Evolutionary conservation across 2,113 vertebrate species (phyloP).

Genomic region (Capreolus pygargus): DNA sequence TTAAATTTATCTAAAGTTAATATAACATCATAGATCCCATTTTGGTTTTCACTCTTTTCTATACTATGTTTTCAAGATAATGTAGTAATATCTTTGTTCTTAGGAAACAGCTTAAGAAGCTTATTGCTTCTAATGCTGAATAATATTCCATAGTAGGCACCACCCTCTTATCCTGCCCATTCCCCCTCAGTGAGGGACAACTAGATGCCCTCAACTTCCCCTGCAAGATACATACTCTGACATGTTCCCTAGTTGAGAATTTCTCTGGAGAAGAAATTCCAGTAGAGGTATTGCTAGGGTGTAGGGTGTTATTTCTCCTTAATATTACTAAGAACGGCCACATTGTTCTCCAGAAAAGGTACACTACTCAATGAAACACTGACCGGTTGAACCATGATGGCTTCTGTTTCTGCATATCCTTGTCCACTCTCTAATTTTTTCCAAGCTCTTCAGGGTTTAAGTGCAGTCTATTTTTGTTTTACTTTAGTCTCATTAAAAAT

Average conservation of each 20-base stretch:
- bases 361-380: not conserved
- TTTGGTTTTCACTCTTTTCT: not conserved
- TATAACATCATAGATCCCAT: not conserved
- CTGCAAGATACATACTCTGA: not conserved
- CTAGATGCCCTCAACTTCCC: not conserved
- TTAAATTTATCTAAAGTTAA: not conserved
- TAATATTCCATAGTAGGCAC: not conserved
- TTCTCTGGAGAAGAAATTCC: not conserved
- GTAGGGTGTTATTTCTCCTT: not conserved
- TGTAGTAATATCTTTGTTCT: not conserved
- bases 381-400: not conserved
- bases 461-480: not conserved
- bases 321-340: not conserved
- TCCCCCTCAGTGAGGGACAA: fast-evolving
- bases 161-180: not conserved
- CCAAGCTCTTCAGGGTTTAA: not conserved
- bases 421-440: not conserved
- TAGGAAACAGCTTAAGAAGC: not conserved
- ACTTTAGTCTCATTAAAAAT: not conserved
- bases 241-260: not conserved
- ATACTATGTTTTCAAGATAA: not conserved
- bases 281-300: not conserved
- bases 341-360: not conserved
- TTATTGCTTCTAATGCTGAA: not conserved
- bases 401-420: not conserved